Conservation (phyloP, 2,888 invertebrate species). For the Melolontha melolontha region DNA sequence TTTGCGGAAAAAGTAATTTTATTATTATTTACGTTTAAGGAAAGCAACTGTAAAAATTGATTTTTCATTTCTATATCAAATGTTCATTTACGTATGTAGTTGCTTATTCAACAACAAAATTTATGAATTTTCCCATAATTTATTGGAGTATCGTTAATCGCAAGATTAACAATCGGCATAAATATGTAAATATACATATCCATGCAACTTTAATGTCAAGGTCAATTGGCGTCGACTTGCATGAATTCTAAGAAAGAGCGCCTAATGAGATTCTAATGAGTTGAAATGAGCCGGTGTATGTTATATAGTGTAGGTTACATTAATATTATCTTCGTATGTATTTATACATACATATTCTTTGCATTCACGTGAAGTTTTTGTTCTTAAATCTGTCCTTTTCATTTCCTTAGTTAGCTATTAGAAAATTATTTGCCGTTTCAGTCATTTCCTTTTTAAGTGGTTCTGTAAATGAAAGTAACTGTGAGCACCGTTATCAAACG, state of each 20-base stretch:
- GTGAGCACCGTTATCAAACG: constrained; percentile 7
- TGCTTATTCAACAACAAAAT: background rate
- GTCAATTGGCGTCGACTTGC: constrained; percentile 35
- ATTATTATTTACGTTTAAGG: too few relatives aligned
- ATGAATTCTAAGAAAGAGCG: constrained; percentile 23
- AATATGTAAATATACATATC: constrained; percentile 26
- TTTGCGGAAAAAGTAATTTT: too few relatives aligned
- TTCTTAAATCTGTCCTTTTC: too few relatives aligned
- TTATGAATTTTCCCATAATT: constrained; percentile 7
- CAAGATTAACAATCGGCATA: constrained; percentile 20
- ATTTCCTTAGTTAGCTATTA: too few relatives aligned
- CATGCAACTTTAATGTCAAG: constrained; percentile 41
- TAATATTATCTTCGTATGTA: too few relatives aligned
- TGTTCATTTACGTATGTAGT: too few relatives aligned
- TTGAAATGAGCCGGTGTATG: background rate
- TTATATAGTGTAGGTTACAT: background rate
- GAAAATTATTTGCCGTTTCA: background rate
- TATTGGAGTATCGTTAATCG: background rate
- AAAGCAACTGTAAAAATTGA: too few relatives aligned
- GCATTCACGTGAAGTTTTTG: too few relatives aligned
- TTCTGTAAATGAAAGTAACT: background rate
- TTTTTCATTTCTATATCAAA: too few relatives aligned
- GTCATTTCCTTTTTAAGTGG: background rate
- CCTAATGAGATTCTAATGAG: constrained; percentile 13
- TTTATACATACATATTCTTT: too few relatives aligned